Evolutionary conservation across 2,888 invertebrate genomes (phyloP).

Genomic region (Acanthosepion lycidas): DNA sequence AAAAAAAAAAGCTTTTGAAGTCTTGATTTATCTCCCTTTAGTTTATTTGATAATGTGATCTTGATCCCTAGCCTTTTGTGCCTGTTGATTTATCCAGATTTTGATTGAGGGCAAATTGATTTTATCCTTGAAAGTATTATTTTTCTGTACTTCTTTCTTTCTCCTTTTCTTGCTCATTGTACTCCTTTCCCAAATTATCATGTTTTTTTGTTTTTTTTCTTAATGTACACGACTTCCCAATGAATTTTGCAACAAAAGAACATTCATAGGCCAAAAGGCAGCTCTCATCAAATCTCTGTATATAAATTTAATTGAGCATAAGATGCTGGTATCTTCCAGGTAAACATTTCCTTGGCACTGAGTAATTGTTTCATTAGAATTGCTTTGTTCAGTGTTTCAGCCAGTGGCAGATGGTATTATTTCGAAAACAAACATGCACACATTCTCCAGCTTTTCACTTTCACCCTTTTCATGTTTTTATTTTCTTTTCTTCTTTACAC

Average conservation of each 20-base stretch:
- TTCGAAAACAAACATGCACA: not conserved
- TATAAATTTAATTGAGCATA: constrained; percentile 41
- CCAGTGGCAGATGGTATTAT: not conserved
- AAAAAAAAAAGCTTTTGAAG: not conserved
- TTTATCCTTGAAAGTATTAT: constrained; percentile 40
- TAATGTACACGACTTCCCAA: not conserved
- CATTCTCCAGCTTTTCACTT: not conserved
- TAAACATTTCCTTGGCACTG: constrained; percentile 44
- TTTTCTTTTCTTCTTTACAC: not conserved
- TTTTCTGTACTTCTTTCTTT: constrained; percentile 43
- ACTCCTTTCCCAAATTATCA: not conserved
- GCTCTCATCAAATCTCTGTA: constrained; percentile 46
- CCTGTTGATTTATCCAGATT: not conserved
- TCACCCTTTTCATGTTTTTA: not conserved
- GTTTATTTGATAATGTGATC: not conserved
- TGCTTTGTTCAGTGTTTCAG: constrained; percentile 37
- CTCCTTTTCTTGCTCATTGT: constrained; percentile 25
- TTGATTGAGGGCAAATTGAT: constrained; percentile 1
- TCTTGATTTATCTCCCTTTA: not conserved
- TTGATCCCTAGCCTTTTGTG: not conserved
- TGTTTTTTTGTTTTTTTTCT: not conserved
- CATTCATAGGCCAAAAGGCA: constrained; percentile 42
- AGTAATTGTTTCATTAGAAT: constrained; percentile 36
- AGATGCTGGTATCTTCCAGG: constrained; percentile 45
- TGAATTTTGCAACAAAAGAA: not conserved